These are phyloP conservation scores for Pseudorasbora parva DNA, from an alignment of 2,113 vertebrate species.

Conservation along the genomic window DNA sequence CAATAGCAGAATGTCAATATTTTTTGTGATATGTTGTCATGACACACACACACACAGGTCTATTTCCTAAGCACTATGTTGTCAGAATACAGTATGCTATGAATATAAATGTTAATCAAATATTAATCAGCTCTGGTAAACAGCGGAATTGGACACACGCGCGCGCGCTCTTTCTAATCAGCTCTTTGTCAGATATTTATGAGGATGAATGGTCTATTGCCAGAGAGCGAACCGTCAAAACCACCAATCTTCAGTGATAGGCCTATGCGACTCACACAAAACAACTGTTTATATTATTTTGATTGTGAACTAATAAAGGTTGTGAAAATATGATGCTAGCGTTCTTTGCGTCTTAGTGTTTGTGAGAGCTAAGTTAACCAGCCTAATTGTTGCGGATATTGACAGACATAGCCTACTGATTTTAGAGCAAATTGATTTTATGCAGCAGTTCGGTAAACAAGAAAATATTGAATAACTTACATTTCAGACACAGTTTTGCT, in stretches of 20 bases:
- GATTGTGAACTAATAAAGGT: not conserved
- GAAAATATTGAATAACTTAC: not conserved
- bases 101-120: slow-evolving; percentile 48
- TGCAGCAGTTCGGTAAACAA: not conserved
- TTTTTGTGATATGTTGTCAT: not conserved
- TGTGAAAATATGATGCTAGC: not conserved
- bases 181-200: slow-evolving; percentile 12
- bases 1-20: not conserved
- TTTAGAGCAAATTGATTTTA: not conserved
- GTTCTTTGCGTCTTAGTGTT: not conserved
- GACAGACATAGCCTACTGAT: not conserved
- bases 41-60: not conserved
- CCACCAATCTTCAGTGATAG: not conserved
- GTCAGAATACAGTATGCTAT: slow-evolving; percentile 3
- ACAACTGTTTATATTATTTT: not conserved
- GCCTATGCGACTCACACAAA: not conserved
- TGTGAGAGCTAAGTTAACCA: not conserved
- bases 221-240: not conserved
- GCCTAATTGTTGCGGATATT: not conserved
- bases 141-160: slow-evolving; percentile 20
- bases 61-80: not conserved
- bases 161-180: not conserved
- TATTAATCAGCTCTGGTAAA: slow-evolving; percentile 33
- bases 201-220: slow-evolving; percentile 43
- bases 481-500: not conserved